Conservation (phyloP, 2,113 vertebrate genomes). For the Verasper variegatus region DNA sequence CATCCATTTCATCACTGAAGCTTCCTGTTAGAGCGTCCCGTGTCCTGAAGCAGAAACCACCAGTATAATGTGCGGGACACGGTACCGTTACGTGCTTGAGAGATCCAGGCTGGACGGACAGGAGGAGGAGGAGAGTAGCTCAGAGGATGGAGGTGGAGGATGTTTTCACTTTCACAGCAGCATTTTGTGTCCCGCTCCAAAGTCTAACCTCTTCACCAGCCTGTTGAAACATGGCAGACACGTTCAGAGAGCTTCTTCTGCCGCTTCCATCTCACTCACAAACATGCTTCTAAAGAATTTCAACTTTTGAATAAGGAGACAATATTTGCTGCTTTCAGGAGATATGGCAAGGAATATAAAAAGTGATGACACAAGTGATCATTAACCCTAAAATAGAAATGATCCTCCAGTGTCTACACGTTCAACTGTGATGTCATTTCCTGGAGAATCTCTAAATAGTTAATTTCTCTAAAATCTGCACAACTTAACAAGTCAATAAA, state of each 20-base stretch:
- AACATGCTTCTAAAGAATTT: no score
- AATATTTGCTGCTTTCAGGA: no score
- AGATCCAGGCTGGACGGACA: not conserved
- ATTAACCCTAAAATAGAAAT: no score
- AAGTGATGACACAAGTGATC: no score
- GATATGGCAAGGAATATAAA: no score
- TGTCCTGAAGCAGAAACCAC: not conserved
- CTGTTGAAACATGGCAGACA: conserved; percentile 34
- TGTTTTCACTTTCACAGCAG: conserved; percentile 82
- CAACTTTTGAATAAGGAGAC: no score
- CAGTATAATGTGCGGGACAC: not conserved
- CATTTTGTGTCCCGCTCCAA: conserved; percentile 90
- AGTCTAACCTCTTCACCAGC: conserved; percentile 88
- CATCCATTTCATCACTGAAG: not conserved
- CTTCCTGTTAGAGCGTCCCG: not conserved
- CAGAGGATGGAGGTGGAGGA: not conserved
- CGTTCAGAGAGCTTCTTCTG: not conserved
- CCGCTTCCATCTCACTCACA: not conserved
- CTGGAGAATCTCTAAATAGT: no score
- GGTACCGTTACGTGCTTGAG: not conserved
- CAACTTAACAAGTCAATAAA: no score
- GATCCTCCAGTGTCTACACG: no score
- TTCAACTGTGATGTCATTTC: no score
- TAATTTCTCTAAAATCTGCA: no score
- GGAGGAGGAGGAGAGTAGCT: not conserved